Base-by-base conservation (phyloP, 2,113 vertebrate genomes). In the Hirundichthys speculiger region DNA sequence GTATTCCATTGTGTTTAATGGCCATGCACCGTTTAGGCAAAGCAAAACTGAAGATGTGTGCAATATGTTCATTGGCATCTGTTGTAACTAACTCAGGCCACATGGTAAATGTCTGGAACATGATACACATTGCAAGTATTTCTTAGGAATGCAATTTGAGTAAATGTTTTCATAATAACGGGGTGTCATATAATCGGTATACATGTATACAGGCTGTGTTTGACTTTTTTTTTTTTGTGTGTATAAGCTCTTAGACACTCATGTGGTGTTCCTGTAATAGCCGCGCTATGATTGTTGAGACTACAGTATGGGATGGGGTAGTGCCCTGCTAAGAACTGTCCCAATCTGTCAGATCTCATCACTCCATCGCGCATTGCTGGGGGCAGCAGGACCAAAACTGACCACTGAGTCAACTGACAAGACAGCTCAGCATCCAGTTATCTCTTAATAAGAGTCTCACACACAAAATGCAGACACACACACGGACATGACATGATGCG, bases 381-480 rank as follows among this genome's bases (percentile, higher is more conserved):
- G 73, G 79, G 86, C 83, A 58, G 38, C 27, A 20, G 64, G 79
- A 86, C 80, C 80, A 80, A 79, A 92, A 93, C 79, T 90, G 89
- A 91, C 90, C 90, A 88, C 80, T 77, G 87, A 89, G 75, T 87
- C 80, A 89, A 88, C 84, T 88, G 90, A 91, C 88, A 92, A 83
- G 80, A 84, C 86, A 41, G 64, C 73, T 91, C 86, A 90, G 70
- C 77, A 71, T 88, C 82, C 73, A 77, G 66, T 76, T 70, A 82
- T 68, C 30, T 47, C 50, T 65, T 72, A 75, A 51, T 30, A 72
- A 56, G 57, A 64, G 62, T 34, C 54, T 18, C 43, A 43, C 57
- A 47, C 54, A 57, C 16, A 59, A 66, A 52, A 82, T 60, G 45
- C 47, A 76, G 41, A 73, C 50, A 50, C 38, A 80, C 63, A 65